A percentile compares a stretch with the other conserved stretches of the same genome.
These are phyloP conservation scores for Hartigia nigra DNA, from an alignment of 2,888 invertebrate species.

Conservation along the genomic window DNA sequence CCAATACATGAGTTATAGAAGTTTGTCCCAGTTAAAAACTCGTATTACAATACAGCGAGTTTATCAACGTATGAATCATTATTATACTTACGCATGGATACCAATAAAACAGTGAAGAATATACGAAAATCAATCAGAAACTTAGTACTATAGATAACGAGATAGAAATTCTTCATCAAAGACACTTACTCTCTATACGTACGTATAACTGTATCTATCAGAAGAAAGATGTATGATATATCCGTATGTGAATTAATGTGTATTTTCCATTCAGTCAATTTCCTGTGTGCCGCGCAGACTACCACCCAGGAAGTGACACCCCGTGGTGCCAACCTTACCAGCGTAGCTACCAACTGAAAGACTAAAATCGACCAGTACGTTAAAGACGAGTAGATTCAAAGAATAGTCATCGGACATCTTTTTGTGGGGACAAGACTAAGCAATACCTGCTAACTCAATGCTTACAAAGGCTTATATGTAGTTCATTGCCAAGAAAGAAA, in stretches of 20 bases:
- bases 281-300: neutral
- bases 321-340: neutral
- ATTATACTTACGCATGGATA: neutral
- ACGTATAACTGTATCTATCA: neutral
- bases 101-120: neutral
- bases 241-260: neutral
- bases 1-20: neutral
- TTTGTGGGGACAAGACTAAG: neutral
- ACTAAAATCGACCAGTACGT: neutral
- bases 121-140: neutral
- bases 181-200: neutral
- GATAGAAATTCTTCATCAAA: neutral
- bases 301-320: neutral
- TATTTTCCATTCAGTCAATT: neutral
- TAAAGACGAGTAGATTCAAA: neutral
- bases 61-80: neutral
- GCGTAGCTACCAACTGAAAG: neutral
- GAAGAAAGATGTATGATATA: neutral
- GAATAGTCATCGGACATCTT: neutral
- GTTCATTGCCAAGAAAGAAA: constrained; percentile 61
- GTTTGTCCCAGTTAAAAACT: neutral
- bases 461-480: constrained; percentile 58
- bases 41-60: neutral
- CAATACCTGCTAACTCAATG: constrained; percentile 42
- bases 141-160: neutral